Evolutionary conservation across 2,797 vertebrate species (phyloP), one percentile per base, ranked within the genome.

Genomic region (Delichon dasypus): DNA sequence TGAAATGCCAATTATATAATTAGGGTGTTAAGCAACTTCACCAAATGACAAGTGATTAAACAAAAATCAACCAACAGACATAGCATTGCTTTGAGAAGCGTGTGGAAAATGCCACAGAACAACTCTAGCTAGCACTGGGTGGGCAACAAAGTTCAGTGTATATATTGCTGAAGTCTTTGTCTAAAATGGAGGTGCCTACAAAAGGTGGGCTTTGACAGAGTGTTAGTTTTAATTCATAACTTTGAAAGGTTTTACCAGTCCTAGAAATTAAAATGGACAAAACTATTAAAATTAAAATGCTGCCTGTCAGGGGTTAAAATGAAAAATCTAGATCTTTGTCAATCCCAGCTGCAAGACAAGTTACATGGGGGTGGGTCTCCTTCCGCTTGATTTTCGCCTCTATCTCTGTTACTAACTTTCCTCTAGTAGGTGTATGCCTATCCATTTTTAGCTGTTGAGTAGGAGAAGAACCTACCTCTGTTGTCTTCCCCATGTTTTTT

Each of bases 1-100:
- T 88, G 90, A 95, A 94, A 95, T 70, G 72, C n/a, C 88, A 94
- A 93, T 96, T 96, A 94, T 70, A 78, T 83, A 94, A 94, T 95
- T 88, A 94, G 83, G 25, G 54, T 82, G 76, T 85, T 94, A 93
- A 83, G 89, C 58, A 95, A 94, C 77, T 85, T 93, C 66, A 70
- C 3, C 73, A 75, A 94, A 91, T 68, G 94, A 94, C 67, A 94
- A 93, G 62, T 76, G 60, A 73, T 79, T 91, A 96, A 95, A 87
- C 38, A 44, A 11, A 5, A 60, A 89, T 62, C 85, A 94, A 77
- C 62, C 71, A 85, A 85, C 64, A 91, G 82, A 61, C n/a, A 64
- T 2, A 68, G 60, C 13, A 71, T 61, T 80, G 47, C 62, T 95
- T 66, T 58, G 40, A 75, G 73, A 30, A 72, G 58, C 15, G 67